Evolutionary conservation across 2,113 vertebrate species (phyloP).

Genomic region (Pipa parva): DNA sequence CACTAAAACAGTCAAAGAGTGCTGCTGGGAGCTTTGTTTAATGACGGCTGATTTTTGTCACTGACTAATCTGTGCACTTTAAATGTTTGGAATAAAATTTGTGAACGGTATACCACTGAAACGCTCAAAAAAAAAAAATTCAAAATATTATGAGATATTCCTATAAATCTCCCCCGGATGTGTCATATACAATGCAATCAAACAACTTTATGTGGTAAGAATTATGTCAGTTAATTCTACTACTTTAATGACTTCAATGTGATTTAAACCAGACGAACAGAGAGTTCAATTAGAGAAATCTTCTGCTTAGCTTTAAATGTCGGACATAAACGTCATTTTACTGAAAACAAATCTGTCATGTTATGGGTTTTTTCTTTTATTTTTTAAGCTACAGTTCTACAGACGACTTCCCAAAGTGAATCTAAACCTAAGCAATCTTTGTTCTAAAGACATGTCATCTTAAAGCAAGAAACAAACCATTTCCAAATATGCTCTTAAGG

Average conservation of each 20-base stretch:
- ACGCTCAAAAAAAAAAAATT: neutral
- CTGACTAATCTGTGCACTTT: too few species aligned
- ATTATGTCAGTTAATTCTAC: neutral
- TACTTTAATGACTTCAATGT: neutral
- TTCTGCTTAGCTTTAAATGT: neutral
- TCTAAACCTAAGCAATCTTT: slow-evolving; percentile 75
- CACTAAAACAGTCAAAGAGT: too few species aligned
- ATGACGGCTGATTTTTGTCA: too few species aligned
- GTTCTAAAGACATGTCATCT: slow-evolving; percentile 78
- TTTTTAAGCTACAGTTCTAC: too few species aligned
- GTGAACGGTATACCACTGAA: too few species aligned
- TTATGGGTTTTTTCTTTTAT: slow-evolving; percentile 63
- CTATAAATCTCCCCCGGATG: neutral
- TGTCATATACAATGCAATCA: neutral
- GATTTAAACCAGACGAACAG: slow-evolving; percentile 1
- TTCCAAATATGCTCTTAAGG: slow-evolving; percentile 55
- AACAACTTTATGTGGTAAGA: neutral
- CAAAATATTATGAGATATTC: neutral
- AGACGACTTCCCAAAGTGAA: too few species aligned
- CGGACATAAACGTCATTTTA: neutral
- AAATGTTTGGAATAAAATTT: too few species aligned
- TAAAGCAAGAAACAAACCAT: slow-evolving; percentile 79
- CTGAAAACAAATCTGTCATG: slow-evolving; percentile 49
- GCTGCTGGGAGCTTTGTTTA: too few species aligned
- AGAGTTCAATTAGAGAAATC: neutral